phyloP scores from a whole-genome alignment of 2,113 vertebrate species.

The Rhinopomastus cyanomelas region DNA sequence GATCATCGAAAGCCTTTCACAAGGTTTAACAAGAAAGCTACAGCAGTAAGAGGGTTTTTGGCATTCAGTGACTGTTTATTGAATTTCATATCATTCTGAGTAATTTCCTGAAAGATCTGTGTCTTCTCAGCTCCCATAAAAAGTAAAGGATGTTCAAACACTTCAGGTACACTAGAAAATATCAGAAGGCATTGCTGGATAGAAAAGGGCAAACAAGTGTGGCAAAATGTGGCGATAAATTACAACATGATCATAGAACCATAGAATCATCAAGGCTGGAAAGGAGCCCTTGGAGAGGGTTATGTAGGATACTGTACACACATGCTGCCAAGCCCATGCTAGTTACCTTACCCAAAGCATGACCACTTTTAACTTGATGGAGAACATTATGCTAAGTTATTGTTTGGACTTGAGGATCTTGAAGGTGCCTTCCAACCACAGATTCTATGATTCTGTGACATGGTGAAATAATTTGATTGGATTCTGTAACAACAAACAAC shows the following conservation, averaged over 20 bases:
- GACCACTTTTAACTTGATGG: background rate
- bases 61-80: background rate
- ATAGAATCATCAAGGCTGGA: too few relatives aligned
- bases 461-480: background rate
- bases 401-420: too few relatives aligned
- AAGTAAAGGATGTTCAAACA: background rate
- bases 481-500: background rate
- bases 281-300: fast-evolving
- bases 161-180: background rate
- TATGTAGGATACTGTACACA: background rate
- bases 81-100: background rate
- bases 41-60: background rate
- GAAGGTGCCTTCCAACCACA: too few relatives aligned
- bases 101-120: background rate
- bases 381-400: too few relatives aligned
- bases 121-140: background rate
- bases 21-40: background rate
- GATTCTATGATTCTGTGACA: too few relatives aligned
- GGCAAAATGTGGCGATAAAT: too few relatives aligned
- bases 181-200: background rate
- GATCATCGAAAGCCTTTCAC: background rate
- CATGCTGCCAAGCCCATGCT: background rate
- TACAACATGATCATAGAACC: too few relatives aligned
- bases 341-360: background rate
- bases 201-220: background rate